Evolutionary conservation across 1,140 invertebrate species (phyloP).

Genomic region (Drosophila kikkawai): DNA sequence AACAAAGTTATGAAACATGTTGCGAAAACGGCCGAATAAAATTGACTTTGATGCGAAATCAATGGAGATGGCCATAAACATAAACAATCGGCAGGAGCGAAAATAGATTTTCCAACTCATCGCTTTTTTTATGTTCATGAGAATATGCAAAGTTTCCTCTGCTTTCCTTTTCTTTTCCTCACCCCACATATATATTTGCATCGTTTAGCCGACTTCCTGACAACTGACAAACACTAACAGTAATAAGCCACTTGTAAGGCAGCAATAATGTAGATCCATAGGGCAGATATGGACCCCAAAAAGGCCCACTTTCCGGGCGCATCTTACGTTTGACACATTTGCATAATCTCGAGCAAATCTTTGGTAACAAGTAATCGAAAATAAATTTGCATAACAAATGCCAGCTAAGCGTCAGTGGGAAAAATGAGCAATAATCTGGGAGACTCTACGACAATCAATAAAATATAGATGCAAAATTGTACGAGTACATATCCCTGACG

Average conservation of each 20-base stretch:
- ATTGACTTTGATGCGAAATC: conserved; percentile 56
- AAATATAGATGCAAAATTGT: conserved; percentile 41
- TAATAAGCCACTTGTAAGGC: conserved; percentile 82
- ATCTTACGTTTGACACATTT: conserved; percentile 67
- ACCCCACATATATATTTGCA: conserved; percentile 47
- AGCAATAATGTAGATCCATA: conserved; percentile 52
- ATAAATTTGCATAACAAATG: conserved; percentile 84
- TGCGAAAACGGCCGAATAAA: conserved; percentile 33
- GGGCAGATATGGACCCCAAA: conserved; percentile 23
- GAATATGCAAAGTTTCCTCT: conserved; percentile 73
- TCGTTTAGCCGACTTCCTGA: conserved; percentile 48
- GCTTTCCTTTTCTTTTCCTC: conserved; percentile 40
- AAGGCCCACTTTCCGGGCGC: not conserved
- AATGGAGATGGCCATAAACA: conserved; percentile 66
- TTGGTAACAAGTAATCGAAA: conserved; percentile 84
- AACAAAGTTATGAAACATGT: conserved; percentile 38
- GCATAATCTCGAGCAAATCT: conserved; percentile 80
- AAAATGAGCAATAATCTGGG: conserved; percentile 61
- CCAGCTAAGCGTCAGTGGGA: conserved; percentile 40
- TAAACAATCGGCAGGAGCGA: conserved; percentile 70
- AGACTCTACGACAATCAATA: conserved; percentile 42
- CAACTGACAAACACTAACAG: conserved; percentile 70
- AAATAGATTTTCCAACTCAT: conserved; percentile 76
- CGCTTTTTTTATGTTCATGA: conserved; percentile 59
- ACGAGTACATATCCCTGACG: conserved; percentile 21